Evolutionary conservation across 2,888 invertebrate species (phyloP).

Genomic region (Lottia gigantea): DNA sequence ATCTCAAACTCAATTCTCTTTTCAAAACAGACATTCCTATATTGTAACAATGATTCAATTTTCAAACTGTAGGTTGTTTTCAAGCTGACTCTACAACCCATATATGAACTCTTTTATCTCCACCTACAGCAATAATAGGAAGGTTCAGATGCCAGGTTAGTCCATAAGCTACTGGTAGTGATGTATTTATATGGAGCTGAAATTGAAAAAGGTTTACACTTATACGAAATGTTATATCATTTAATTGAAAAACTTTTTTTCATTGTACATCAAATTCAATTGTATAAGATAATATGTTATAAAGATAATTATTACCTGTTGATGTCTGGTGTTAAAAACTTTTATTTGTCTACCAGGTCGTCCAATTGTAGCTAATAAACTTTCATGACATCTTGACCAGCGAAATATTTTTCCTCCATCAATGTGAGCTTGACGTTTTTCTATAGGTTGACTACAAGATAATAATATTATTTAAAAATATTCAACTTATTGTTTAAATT

Average conservation of each 20-base stretch:
- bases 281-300: no score
- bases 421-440: constrained; percentile 74
- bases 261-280: no score
- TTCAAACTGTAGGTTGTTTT: not conserved
- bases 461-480: constrained; percentile 12
- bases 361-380: constrained; percentile 77
- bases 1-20: no score
- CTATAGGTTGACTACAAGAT: constrained; percentile 73
- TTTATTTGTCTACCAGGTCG: constrained; percentile 77
- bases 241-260: no score
- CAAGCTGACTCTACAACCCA: constrained; percentile 43
- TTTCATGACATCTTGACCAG: constrained; percentile 75
- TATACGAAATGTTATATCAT: not conserved
- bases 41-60: no score
- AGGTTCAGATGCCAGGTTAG: constrained; percentile 59
- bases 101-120: constrained; percentile 59
- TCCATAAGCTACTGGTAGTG: constrained; percentile 48
- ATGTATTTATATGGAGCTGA: constrained; percentile 49
- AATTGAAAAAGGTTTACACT: constrained; percentile 19
- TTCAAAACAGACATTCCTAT: no score
- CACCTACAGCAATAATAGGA: constrained; percentile 61
- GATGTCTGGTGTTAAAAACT: constrained; percentile 73
- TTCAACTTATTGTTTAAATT: not conserved
- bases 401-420: constrained; percentile 75
- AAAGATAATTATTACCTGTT: constrained; percentile 69